Base-by-base conservation (phyloP, 1,140 invertebrate species). In the Neodiprion lecontei region DNA sequence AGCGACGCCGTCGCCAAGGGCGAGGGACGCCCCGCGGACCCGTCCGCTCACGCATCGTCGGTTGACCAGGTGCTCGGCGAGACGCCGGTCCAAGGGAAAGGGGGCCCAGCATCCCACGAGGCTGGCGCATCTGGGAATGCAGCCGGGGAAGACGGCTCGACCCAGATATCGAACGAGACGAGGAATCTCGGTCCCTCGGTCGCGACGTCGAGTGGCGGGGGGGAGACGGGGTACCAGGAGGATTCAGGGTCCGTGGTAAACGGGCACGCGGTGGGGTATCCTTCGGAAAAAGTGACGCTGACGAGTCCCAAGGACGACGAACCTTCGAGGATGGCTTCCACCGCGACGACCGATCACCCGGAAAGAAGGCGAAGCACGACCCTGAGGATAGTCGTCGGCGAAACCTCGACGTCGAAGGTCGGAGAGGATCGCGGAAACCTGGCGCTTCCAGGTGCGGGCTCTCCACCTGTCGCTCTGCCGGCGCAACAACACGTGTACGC, bases 401-500 rank as follows among this genome's bases (percentile, higher is more conserved):
- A 74, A 3, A 72, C 49, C 9, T 17, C 68, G 10, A 48, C 69
- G 28, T 74, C 74, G 48, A 61, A 61, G n/a, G n/a, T 9, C 11
- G n/a, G n/a, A 14, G n/a, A 61, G 11, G 50, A 53, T 53, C 10
- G 50, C 50, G 50, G 10, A 53, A 53, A 53, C 50, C 50, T 53
- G 50, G n/a, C 53, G 53, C 11, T 17, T 61, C 53, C 53, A 61
- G 53, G 53, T 61, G 53, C 11, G 11, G 11, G 11, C 53, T 40
- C 28, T 40, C 53, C 81, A 82, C 81, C 83, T 81, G 82, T 80
- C 75, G 75, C 71, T 14, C 69, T 65, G 61, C 28, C 61, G 17
- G 78, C 78, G 75, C 81, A 85, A 74, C 85, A 85, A 81, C 85
- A 87, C 83, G 84, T 85, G 80, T 87, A 87, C 81, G 82, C 85